Evolutionary conservation across 2,888 invertebrate species (phyloP), one percentile per base, ranked within the genome.

Genomic region (Rutpela maculata): DNA sequence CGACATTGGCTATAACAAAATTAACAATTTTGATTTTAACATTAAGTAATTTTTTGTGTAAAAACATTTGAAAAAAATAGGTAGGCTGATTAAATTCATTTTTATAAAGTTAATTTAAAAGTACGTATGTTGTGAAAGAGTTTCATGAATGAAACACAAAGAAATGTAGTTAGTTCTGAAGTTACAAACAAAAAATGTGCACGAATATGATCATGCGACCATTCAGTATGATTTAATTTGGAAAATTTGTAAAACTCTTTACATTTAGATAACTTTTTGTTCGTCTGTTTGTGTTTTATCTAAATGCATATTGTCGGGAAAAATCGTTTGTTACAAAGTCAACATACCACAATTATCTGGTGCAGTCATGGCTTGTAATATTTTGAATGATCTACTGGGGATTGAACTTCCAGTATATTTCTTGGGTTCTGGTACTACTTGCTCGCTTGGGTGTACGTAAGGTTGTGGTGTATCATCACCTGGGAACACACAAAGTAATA

Each of bases 361-460:
- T 79, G 93, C 93, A 81, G 95, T 95, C 95, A 95, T 95, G 69
- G 94, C 94, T 90, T 96, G 95, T 74, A 96, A 90, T 87, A 95
- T 93, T 89, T 93, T 94, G 90, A 96, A 96, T 57, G 95, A 95
- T 88, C 95, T 92, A 81, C 95, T 95, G 72, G 96, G 96, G 89
- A 96, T 96, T 82, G 94, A 93, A 86, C 94, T 93, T 74, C 96
- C 96, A 85, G 92, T 94, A 86, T 95, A 95, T 87, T 93, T 94
- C 87, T 93, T 93, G 65, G 94, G 94, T 87, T 94, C 94, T 78
- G 91, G 92, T 72, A 91, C 93, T 78, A 93, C 93, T 87, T 93
- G 93, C 88, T 94, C 93, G 86, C 94, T 94, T 65, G 94, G 92
- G 81, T 93, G 94, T 75, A 94, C 87, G 77, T 89, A 89, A 11